Conservation (phyloP, 2,113 vertebrate genomes). For the Daubentonia madagascariensis region DNA sequence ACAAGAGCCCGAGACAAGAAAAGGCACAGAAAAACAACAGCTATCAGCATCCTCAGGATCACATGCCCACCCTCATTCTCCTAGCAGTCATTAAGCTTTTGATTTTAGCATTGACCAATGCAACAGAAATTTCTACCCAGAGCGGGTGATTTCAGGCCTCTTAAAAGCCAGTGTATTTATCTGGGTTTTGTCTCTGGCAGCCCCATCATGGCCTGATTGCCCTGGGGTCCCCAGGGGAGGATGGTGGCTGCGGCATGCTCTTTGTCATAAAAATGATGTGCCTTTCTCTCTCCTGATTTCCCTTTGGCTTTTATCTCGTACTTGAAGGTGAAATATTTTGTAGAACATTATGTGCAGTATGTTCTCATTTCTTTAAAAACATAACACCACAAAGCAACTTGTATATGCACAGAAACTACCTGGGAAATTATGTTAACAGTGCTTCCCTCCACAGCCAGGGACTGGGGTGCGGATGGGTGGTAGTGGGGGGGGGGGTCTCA, state of each 20-base stretch:
- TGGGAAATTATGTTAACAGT: neutral
- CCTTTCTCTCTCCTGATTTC: neutral
- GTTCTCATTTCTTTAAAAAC: neutral
- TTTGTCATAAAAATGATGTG: neutral
- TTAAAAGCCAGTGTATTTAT: neutral
- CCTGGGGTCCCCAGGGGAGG: neutral
- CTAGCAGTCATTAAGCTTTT: neutral
- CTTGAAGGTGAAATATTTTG: neutral
- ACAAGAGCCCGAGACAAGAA: accelerated
- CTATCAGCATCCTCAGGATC: accelerated
- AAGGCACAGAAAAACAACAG: neutral
- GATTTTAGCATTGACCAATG: neutral
- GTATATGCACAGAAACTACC: neutral
- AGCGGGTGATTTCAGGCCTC: neutral
- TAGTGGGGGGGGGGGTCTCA: neutral
- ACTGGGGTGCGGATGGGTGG: neutral
- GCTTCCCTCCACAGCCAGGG: neutral
- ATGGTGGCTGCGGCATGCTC: accelerated
- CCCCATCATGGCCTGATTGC: neutral
- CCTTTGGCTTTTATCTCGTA: neutral
- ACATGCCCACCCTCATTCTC: accelerated
- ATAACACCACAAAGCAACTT: neutral
- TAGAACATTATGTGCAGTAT: neutral
- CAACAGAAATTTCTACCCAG: neutral
- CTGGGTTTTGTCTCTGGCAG: neutral